These are phyloP conservation scores for Allolobophora icterica DNA, from an alignment of 2,888 invertebrate genomes.

Conservation along the genomic window DNA sequence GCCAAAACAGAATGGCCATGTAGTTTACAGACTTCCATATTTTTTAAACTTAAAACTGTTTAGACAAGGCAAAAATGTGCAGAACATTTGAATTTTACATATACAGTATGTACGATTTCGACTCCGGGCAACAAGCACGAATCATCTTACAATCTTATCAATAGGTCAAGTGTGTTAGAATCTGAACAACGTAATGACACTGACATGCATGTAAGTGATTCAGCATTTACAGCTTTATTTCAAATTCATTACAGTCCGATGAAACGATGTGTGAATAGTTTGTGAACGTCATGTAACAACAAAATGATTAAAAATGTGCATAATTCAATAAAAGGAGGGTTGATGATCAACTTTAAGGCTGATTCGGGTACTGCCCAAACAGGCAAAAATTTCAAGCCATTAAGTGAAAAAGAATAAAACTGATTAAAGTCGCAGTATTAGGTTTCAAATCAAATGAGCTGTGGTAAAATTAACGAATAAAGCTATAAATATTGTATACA, in stretches of 20 bases:
- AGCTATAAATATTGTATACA: conserved; percentile 14
- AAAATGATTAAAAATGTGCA: not conserved
- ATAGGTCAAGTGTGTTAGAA: not conserved
- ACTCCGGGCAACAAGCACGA: not conserved
- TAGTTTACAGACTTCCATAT: not conserved
- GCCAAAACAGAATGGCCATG: not conserved
- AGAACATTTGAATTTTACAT: not conserved
- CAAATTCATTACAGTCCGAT: not conserved
- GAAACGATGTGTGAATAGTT: not conserved
- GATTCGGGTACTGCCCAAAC: not conserved
- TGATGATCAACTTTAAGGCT: not conserved
- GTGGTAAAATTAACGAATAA: not conserved
- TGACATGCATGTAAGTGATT: not conserved
- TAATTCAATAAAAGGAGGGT: not conserved
- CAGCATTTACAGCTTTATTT: not conserved
- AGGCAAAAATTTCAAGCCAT: not conserved
- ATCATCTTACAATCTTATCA: not conserved
- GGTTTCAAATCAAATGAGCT: not conserved
- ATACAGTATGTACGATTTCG: not conserved
- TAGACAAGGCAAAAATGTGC: not conserved
- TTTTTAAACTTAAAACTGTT: not conserved
- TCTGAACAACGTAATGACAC: not conserved
- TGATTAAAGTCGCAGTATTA: not conserved
- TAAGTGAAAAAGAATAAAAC: not conserved
- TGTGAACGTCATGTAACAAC: not conserved